Evolutionary conservation across 2,888 invertebrate species (phyloP).

Genomic region (Leptopilina myrica): DNA sequence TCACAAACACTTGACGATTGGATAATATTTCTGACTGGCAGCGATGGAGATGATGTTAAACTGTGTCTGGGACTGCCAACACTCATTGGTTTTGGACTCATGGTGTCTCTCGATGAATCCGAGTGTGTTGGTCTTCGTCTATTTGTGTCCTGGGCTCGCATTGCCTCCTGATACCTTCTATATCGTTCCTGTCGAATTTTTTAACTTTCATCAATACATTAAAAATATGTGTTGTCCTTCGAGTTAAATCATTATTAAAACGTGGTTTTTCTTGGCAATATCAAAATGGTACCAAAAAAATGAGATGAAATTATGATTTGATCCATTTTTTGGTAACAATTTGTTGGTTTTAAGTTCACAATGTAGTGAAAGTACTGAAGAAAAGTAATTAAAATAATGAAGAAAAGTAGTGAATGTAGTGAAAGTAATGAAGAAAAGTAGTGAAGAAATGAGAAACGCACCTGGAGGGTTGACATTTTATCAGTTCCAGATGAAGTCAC

Average conservation of each 20-base stretch:
- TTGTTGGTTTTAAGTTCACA: too few relatives aligned
- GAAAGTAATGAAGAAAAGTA: too few relatives aligned
- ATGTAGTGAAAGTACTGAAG: too few relatives aligned
- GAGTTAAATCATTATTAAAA: too few relatives aligned
- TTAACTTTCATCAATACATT: too few relatives aligned
- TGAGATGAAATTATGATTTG: neutral
- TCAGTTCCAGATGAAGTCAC: conserved; percentile 63
- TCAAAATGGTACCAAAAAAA: too few relatives aligned
- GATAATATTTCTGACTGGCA: conserved; percentile 68
- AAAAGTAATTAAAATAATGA: too few relatives aligned
- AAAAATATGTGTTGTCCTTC: too few relatives aligned
- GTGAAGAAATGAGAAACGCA: conserved; percentile 45
- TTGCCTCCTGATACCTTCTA: conserved; percentile 78
- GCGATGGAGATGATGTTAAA: conserved; percentile 59
- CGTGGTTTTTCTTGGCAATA: neutral
- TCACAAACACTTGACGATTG: conserved; percentile 74
- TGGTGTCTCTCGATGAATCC: conserved; percentile 62
- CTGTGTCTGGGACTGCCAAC: conserved; percentile 64
- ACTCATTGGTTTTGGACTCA: conserved; percentile 65
- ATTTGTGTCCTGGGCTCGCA: conserved; percentile 79
- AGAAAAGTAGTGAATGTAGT: too few relatives aligned
- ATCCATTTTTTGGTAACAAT: neutral
- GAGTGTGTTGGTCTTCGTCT: conserved; percentile 65
- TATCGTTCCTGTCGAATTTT: conserved; percentile 68
- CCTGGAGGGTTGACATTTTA: conserved; percentile 75